A percentile compares a stretch with the other conserved stretches of the same genome.
These are phyloP conservation scores for Octomys mimax DNA, from an alignment of 2,797 vertebrate genomes.

Conservation along the genomic window DNA sequence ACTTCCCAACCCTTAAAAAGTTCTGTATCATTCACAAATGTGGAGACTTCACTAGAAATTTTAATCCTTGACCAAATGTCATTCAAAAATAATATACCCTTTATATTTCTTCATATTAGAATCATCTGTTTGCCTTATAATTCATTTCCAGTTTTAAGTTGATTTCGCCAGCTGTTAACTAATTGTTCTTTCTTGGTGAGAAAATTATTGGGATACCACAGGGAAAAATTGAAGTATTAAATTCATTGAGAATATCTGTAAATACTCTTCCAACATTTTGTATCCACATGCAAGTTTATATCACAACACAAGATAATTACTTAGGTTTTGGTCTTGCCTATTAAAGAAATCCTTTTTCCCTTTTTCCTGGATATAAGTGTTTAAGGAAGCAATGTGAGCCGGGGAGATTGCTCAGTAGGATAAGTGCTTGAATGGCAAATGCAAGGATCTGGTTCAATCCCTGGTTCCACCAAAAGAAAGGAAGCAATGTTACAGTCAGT, in stretches of 20 bases:
- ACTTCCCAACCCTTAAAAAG: neutral
- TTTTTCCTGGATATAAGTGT: slow-evolving; percentile 9
- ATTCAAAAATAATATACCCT: slow-evolving; percentile 33
- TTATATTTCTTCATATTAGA: slow-evolving; percentile 27
- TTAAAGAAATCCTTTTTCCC: slow-evolving; percentile 35
- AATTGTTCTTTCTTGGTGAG: neutral
- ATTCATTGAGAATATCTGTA: slow-evolving; percentile 60
- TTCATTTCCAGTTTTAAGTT: slow-evolving; percentile 50
- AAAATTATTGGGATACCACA: slow-evolving; percentile 1
- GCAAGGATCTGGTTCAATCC: no score
- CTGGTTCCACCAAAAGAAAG: no score
- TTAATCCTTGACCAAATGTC: slow-evolving; percentile 46
- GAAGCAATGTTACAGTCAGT: neutral
- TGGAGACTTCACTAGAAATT: neutral
- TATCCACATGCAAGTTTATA: slow-evolving; percentile 55
- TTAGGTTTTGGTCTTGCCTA: neutral
- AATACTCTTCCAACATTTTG: neutral
- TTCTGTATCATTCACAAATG: slow-evolving; percentile 53
- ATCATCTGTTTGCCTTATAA: neutral
- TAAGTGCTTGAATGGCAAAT: no score
- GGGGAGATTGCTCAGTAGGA: no score
- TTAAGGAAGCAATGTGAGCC: neutral
- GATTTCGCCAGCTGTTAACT: slow-evolving; percentile 44
- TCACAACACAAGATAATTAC: slow-evolving; percentile 59
- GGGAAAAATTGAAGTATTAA: slow-evolving; percentile 57